phyloP scores from a whole-genome alignment of 2,888 invertebrate genomes.

The Teleogryllus oceanicus region DNA sequence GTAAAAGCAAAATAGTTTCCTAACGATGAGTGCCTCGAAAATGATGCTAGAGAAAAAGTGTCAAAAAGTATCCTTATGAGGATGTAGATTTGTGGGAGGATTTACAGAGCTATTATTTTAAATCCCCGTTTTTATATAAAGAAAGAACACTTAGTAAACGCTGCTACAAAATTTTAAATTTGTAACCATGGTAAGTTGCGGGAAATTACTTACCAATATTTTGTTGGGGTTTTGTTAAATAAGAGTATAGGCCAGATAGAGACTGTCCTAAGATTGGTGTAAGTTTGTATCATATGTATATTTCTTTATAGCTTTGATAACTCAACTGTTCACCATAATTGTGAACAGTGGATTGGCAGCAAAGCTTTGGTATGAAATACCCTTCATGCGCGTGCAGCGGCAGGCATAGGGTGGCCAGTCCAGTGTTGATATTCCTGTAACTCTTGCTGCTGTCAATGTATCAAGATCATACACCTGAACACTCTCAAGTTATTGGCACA shows the following conservation, averaged over 20 bases:
- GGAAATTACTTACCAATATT: conserved; percentile 33
- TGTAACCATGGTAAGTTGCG: conserved; percentile 34
- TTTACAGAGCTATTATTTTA: conserved; percentile 40
- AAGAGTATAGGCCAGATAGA: conserved; percentile 29
- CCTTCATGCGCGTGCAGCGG: conserved; percentile 9
- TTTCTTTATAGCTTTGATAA: conserved; percentile 27
- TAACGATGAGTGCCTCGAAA: conserved; percentile 40
- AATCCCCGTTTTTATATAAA: conserved; percentile 39
- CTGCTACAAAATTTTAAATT: conserved; percentile 36
- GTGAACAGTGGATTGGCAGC: neutral
- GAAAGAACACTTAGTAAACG: conserved; percentile 34
- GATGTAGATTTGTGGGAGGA: conserved; percentile 38
- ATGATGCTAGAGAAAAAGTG: conserved; percentile 37
- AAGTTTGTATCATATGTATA: conserved; percentile 32
- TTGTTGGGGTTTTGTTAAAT: conserved; percentile 32
- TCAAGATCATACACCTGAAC: neutral
- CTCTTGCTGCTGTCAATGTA: neutral
- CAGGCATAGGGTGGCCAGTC: conserved; percentile 25
- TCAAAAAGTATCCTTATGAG: conserved; percentile 37
- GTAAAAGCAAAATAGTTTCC: conserved; percentile 39
- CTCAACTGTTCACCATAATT: neutral
- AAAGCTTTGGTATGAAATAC: neutral
- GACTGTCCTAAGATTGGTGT: conserved; percentile 30
- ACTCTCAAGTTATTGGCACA: conserved; percentile 19
- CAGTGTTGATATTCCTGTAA: conserved; percentile 21